Evolutionary conservation across 2,113 vertebrate species (phyloP).

Genomic region (Mesitornis unicolor): DNA sequence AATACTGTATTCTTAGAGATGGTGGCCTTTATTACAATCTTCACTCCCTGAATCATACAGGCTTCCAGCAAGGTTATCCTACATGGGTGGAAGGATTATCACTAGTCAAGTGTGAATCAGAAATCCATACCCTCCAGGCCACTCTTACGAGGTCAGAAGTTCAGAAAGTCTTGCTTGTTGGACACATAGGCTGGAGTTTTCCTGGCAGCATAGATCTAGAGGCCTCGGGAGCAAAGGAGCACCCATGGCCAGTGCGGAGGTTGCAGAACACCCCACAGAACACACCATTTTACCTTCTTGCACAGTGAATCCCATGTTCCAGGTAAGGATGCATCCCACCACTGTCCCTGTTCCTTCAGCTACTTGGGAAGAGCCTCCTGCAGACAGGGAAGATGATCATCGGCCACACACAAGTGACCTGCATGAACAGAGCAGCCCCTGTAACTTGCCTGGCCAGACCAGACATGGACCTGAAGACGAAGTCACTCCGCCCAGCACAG

Average conservation of each 20-base stretch:
- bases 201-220: background rate
- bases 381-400: background rate
- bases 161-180: background rate
- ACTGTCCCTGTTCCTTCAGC: background rate
- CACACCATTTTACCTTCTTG: accelerated
- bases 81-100: no score
- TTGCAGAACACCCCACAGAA: background rate
- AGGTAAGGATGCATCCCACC: background rate
- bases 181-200: background rate
- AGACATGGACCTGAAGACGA: background rate
- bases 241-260: no score
- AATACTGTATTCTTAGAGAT: background rate
- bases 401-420: background rate
- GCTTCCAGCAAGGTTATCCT: background rate
- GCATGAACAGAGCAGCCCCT: background rate
- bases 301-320: background rate
- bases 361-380: background rate
- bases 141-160: background rate
- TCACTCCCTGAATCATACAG: background rate
- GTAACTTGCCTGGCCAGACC: background rate
- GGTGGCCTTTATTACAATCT: background rate
- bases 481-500: background rate
- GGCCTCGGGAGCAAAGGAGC: background rate
- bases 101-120: background rate
- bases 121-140: background rate